Evolutionary conservation across 2,113 vertebrate species (phyloP).

Genomic region (Otus sunia): DNA sequence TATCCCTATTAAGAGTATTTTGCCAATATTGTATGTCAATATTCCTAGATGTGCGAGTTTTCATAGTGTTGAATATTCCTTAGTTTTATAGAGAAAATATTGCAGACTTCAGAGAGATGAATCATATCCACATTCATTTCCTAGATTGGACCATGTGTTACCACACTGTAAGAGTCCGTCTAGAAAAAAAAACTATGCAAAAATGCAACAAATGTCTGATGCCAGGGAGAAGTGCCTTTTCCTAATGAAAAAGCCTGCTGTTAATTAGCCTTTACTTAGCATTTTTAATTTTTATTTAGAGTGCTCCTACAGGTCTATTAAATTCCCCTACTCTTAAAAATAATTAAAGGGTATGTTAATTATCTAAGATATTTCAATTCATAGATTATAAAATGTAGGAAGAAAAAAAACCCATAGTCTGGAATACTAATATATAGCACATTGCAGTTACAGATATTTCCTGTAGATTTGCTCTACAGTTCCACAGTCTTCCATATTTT

Average conservation of each 20-base stretch:
- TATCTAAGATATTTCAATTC: conserved; percentile 10
- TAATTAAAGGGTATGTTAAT: conserved; percentile 43
- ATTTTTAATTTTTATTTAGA: conserved; percentile 39
- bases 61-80: background rate
- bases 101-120: conserved; percentile 10
- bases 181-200: background rate
- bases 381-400: background rate
- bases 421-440: conserved; percentile 8
- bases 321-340: conserved; percentile 26
- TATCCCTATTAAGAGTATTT: background rate
- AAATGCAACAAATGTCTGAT: background rate
- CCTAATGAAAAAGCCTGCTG: background rate
- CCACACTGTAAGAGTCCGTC: background rate
- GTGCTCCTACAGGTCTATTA: conserved; percentile 11
- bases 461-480: background rate
- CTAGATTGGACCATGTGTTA: background rate
- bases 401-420: background rate
- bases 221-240: background rate
- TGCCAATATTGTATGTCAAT: conserved; percentile 26
- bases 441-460: conserved; percentile 21
- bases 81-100: background rate
- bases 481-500: background rate
- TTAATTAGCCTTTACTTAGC: conserved; percentile 24
- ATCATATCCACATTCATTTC: background rate
- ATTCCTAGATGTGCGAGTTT: background rate